These are phyloP conservation scores for Theretra japonica DNA, from an alignment of 2,888 invertebrate genomes.

Conservation along the genomic window DNA sequence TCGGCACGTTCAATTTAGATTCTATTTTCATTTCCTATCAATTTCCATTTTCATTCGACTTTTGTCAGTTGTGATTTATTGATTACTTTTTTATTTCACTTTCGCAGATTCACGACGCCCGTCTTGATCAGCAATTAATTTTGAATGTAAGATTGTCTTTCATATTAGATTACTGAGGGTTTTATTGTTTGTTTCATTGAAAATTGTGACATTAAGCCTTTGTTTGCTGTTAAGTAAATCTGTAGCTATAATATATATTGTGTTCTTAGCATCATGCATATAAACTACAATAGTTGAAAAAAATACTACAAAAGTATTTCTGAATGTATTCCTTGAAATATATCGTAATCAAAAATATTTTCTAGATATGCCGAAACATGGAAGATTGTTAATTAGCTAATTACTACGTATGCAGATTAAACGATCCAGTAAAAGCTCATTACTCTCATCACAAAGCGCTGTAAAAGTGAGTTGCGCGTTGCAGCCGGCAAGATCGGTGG, in stretches of 20 bases:
- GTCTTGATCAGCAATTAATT: slow-evolving; percentile 2
- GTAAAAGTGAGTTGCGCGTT: slow-evolving; percentile 38
- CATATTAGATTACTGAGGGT: too few relatives aligned
- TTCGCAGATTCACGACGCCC: slow-evolving; percentile 31
- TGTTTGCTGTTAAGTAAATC: too few relatives aligned
- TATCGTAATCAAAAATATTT: too few relatives aligned
- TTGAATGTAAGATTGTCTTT: neutral
- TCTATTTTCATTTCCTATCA: slow-evolving; percentile 59
- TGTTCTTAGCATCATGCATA: too few relatives aligned
- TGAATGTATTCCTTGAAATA: too few relatives aligned
- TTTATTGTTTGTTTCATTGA: neutral
- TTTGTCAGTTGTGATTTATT: slow-evolving; percentile 54
- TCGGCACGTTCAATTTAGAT: slow-evolving; percentile 54
- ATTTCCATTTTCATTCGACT: slow-evolving; percentile 57
- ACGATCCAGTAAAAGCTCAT: neutral
- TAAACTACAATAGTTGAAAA: too few relatives aligned
- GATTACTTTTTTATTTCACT: slow-evolving; percentile 50
- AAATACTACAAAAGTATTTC: too few relatives aligned
- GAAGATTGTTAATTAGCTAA: neutral
- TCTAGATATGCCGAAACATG: too few relatives aligned
- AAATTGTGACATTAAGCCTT: too few relatives aligned
- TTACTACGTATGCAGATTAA: neutral
- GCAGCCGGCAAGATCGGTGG: slow-evolving; percentile 59
- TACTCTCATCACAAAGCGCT: slow-evolving; percentile 29
- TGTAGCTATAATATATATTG: too few relatives aligned